Evolutionary conservation across 1,140 invertebrate species (phyloP), one percentile per base, ranked within the genome.

Genomic region (Goniozus legneri): DNA sequence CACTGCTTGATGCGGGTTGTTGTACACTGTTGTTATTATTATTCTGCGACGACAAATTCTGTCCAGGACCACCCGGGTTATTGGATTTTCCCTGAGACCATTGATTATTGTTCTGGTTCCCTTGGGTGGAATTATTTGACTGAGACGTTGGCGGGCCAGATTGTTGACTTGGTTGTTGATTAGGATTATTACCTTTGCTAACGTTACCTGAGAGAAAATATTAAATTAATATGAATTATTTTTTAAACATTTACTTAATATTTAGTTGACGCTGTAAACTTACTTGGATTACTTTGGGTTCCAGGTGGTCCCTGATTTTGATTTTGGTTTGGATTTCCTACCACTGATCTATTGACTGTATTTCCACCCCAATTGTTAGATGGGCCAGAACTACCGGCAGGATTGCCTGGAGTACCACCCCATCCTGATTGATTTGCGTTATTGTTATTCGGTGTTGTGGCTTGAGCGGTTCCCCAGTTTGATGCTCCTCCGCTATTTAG

Each of bases 401-500:
- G 60, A 44, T 83, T 83, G 42, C 77, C 77, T 38, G 82, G 77
- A 55, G 76, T 80, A 52, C 81, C 80, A 31, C 70, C 69, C 74
- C 74, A 72, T 34, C 73, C 69, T 12, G 71, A 67, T 18, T 69
- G 68, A 21, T 67, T 70, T 15, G 57, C 75, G 56, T 84, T 86
- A 63, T 83, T 85, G 50, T 80, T 80, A 62, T 77, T 79, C 44
- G 80, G 68, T 56, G 77, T 77, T 62, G 81, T 82, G 44, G 81
- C 77, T 54, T 85, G 83, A 31, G 84, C 81, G 36, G 84, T 81
- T 33, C 84, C 86, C 86, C 87, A 89, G 47, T 84, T 85, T n/a
- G 80, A 74, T 30, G 82, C 82, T 42, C 67, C 69, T 41, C 82
- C 82, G 56, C 81, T 84, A 65, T 86, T 88, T 36, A 89, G 78